Evolutionary conservation across 2,888 invertebrate species (phyloP), one percentile per base, ranked within the genome.

Genomic region (Eupithecia subfuscata): DNA sequence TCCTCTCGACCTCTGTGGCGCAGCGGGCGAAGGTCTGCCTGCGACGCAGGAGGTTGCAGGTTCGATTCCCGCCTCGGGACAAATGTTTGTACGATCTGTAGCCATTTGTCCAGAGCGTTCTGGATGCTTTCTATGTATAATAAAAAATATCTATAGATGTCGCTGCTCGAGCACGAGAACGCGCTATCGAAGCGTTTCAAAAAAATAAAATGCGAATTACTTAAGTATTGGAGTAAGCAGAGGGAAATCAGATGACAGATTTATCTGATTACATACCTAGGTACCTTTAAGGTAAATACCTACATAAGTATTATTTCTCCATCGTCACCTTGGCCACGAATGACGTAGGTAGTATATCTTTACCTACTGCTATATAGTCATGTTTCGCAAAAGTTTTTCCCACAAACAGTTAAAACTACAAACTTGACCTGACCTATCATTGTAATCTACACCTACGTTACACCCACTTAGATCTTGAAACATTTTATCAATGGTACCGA

Each of bases 331-430:
- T 18, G 7, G 18, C 18, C 16, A 3, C 48, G 48, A 48, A 48
- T 5, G 14, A 48, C 48, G 48, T n/a, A n/a, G n/a, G n/a, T n/a
- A n/a, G 48, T 18, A 48, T 2, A 8, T 37, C 5, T 37, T 5
- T 37, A 37, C 37, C 37, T n/a, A 4, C 52, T 22, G 52, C 52
- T n/a, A n/a, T n/a, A n/a, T 4, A 48, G 4, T 0, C 6, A 25
- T 25, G 60, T 60, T 60, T 60, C 60, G 60, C 60, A 60, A 56
- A 22, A 22, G 52, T 60, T 25, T 56, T 60, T 60, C 60, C 60
- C 60, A 60, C 60, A 60, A 60, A 25, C 14, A 14, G 25, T 6
- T 22, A 60, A n/a, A 60, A 60, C 56, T 56, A 56, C 25, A 60
- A 5, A 60, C 25, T 25, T 60, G 52, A 60, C 60, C 25, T 5